These are phyloP conservation scores for Nilaparvata lugens DNA, from an alignment of 1,140 invertebrate genomes.

Conservation along the genomic window DNA sequence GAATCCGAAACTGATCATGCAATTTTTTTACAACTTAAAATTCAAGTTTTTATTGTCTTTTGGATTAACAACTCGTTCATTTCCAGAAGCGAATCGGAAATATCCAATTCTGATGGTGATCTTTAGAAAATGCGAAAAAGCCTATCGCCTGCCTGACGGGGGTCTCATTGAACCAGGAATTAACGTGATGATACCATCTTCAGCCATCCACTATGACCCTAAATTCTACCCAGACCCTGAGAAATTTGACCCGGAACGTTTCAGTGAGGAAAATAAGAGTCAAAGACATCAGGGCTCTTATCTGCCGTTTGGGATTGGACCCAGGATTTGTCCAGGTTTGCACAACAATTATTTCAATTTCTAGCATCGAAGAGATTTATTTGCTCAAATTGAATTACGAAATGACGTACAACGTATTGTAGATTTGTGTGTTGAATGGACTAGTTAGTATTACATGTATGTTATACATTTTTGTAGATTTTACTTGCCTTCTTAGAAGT, in stretches of 20 bases:
- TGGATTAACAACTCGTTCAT: too few species aligned
- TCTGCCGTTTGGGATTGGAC: slow-evolving; percentile 53
- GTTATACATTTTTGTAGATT: too few species aligned
- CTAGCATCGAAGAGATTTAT: too few species aligned
- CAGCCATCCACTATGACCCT: slow-evolving; percentile 49
- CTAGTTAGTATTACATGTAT: too few species aligned
- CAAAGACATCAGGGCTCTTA: slow-evolving; percentile 37
- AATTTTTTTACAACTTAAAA: too few species aligned
- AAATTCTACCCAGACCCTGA: slow-evolving; percentile 58
- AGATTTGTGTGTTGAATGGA: too few species aligned
- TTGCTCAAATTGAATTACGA: too few species aligned
- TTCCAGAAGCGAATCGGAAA: slow-evolving; percentile 28
- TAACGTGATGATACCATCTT: slow-evolving; percentile 44
- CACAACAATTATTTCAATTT: background rate
- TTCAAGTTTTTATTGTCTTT: too few species aligned
- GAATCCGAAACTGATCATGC: too few species aligned
- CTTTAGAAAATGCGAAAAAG: slow-evolving; percentile 14
- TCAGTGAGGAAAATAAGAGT: slow-evolving; percentile 40
- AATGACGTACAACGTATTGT: too few species aligned
- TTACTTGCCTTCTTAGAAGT: too few species aligned
- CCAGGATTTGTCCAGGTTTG: slow-evolving; percentile 50
- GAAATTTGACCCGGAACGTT: slow-evolving; percentile 63
- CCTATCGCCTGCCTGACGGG: slow-evolving; percentile 16
- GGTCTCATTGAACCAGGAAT: slow-evolving; percentile 38
- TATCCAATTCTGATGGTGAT: slow-evolving; percentile 21